Evolutionary conservation across 2,113 vertebrate genomes (phyloP), one percentile per base, ranked within the genome.

Genomic region (Tonatia bakeri): DNA sequence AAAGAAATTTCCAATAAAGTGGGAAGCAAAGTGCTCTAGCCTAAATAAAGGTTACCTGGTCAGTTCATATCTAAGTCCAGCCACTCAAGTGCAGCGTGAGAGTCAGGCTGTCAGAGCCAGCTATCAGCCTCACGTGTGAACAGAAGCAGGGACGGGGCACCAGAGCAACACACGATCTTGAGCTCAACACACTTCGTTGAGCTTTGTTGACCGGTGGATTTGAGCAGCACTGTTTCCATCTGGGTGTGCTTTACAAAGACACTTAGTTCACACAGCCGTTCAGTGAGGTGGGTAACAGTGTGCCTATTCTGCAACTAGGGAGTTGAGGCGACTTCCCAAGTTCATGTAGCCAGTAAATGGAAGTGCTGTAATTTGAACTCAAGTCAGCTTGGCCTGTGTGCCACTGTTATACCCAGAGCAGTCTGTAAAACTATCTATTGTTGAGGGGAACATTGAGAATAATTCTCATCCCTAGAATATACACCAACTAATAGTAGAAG

Each of bases 131-230:
- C 24, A 1, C 0, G 36, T 36, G 72, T 64, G 9, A 17, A 15
- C 17, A 54, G 20, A 45, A 22, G 64, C 5, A 28, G 45, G 52
- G 22, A 17, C 17, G 2, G 2, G 31, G 20, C 14, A 5, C 24
- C 36, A 4, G 1, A 9, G 11, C 6, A 3, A 24, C 0, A 1
- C 26, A 16, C 1, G 14, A 38, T 24, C 6, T 43, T 43, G 43
- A 43, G 43, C 43, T 43, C 43, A 43, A 43, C 43, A 43, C 43
- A 43, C 43, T 84, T 31, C 17, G 40, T 33, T n/a, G 38, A 36
- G 38, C 20, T 59, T 15, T 24, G 22, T 19, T 0, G 8, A n/a
- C 33, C 1, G 1, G 7, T 26, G 59, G 16, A 1, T 45, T 61
- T 50, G 61, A 56, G 19, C 43, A 28, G 87, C 20, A 4, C 12